Percentiles rank a stretch among this genome's conserved stretches.
Conservation (phyloP, 2,888 invertebrate species). For the Drosophila siamana region DNA sequence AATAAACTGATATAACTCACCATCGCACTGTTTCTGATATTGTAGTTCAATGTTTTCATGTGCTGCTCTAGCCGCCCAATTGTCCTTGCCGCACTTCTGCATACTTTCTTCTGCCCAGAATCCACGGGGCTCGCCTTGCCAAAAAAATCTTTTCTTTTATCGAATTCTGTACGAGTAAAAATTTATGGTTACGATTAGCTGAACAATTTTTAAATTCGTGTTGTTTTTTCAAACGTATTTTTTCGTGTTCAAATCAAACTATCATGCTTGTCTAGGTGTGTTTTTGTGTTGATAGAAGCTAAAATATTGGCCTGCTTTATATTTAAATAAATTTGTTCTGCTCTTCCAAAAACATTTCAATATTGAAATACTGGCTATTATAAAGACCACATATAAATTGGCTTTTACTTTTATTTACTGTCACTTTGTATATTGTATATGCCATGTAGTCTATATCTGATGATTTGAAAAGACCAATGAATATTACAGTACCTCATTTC, state of each 20-base stretch:
- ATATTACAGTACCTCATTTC: too few relatives aligned
- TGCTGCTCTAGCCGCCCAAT: slow-evolving; percentile 37
- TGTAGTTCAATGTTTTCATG: slow-evolving; percentile 44
- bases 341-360: background rate
- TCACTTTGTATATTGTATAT: too few relatives aligned
- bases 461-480: too few relatives aligned
- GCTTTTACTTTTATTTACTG: too few relatives aligned
- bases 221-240: slow-evolving; percentile 33
- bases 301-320: slow-evolving; percentile 24
- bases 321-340: background rate
- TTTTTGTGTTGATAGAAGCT: slow-evolving; percentile 15
- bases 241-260: slow-evolving; percentile 37
- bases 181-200: slow-evolving; percentile 26
- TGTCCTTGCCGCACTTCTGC: slow-evolving; percentile 38
- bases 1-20: slow-evolving; percentile 26
- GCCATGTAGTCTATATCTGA: too few relatives aligned
- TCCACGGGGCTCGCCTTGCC: slow-evolving; percentile 8
- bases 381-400: too few relatives aligned
- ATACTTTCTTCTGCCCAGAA: slow-evolving; percentile 13
- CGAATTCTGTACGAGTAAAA: slow-evolving; percentile 4
- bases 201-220: slow-evolving; percentile 21
- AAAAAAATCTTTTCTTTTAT: slow-evolving; percentile 5
- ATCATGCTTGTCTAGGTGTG: slow-evolving; percentile 18
- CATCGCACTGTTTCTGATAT: slow-evolving; percentile 36
- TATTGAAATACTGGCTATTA: too few relatives aligned